Evolutionary conservation across 2,797 vertebrate genomes (phyloP), one percentile per base, ranked within the genome.

Genomic region (Helicolenus hilgendorfi): DNA sequence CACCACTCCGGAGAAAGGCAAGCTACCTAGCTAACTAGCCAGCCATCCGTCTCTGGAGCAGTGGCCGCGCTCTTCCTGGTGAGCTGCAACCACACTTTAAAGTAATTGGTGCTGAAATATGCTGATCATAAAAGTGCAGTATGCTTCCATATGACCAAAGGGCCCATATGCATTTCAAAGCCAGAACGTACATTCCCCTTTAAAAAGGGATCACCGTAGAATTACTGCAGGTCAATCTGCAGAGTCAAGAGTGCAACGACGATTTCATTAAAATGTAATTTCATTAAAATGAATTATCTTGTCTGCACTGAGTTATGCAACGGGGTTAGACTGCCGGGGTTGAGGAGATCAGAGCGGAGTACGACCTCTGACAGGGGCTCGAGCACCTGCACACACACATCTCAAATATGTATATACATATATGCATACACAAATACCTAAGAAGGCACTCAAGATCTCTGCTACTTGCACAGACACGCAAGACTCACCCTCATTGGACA

Each of bases 201-300:
- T 56, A 58, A 83, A 76, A 56, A 63, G 63, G 31, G 67, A 75
- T 80, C 11, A 45, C 75, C 45, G 11, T 4, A 33, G 58, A 77
- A 79, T 65, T 36, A 83, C 73, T 78, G 65, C 59, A 77, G 88
- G 86, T 91, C 89, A 72, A 72, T 64, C 60, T 86, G 49, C 65
- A 33, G 82, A 85, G 87, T 84, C 89, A 88, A 85, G 77, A 89
- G 86, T 60, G 86, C 72, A 87, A 76, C 73, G 73, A 92, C 77
- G 67, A 77, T 77, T 92, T 93, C 88, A 91, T 95, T 94, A 86
- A 95, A 94, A 89, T 78, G 62, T 87, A 91, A 90, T 93, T 88
- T 4, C 45, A 88, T 87, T 89, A 80, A 89, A 94, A 93, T 81
- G 62, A 89, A 83, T 68, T 49, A 89, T 85, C 55, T 4, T 69